Percentiles rank a stretch among this genome's conserved stretches.
Evolutionary conservation across 1,140 invertebrate genomes (phyloP).

Genomic region (Drosophila gunungcola): DNA sequence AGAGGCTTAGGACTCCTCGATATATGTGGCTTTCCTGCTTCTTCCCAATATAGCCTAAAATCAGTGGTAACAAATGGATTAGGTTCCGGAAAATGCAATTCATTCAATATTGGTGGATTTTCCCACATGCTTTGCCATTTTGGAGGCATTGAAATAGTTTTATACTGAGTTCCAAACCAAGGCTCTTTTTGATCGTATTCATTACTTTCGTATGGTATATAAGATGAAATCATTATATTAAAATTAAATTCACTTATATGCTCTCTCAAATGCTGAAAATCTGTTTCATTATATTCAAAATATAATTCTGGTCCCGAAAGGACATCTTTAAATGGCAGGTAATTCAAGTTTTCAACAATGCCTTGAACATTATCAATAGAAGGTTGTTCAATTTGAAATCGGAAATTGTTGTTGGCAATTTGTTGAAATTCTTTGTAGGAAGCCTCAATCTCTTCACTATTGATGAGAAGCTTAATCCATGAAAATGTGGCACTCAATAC

Average conservation of each 20-base stretch:
- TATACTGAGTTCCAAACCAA: slow-evolving; percentile 85
- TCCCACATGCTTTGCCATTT: slow-evolving; percentile 87
- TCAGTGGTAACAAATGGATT: slow-evolving; percentile 63
- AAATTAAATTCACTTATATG: slow-evolving; percentile 89
- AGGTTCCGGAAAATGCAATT: slow-evolving; percentile 32
- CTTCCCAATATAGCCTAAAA: slow-evolving; percentile 51
- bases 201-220: slow-evolving; percentile 86
- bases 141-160: slow-evolving; percentile 85
- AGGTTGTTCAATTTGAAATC: slow-evolving; percentile 88
- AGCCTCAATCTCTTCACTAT: slow-evolving; percentile 86
- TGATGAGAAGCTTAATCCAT: slow-evolving; percentile 90
- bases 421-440: slow-evolving; percentile 84
- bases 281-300: slow-evolving; percentile 91
- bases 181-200: slow-evolving; percentile 88
- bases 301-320: slow-evolving; percentile 90
- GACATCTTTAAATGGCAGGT: slow-evolving; percentile 91
- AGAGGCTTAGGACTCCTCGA: slow-evolving; percentile 84
- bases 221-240: slow-evolving; percentile 90
- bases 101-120: slow-evolving; percentile 84
- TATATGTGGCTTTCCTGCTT: slow-evolving; percentile 46
- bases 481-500: slow-evolving; percentile 90
- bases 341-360: slow-evolving; percentile 91
- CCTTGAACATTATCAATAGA: slow-evolving; percentile 91
- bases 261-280: slow-evolving; percentile 88
- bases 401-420: slow-evolving; percentile 90